Evolutionary conservation across 1,140 invertebrate genomes (phyloP), one percentile per base, ranked within the genome.

Genomic region (Halesus radiatus): DNA sequence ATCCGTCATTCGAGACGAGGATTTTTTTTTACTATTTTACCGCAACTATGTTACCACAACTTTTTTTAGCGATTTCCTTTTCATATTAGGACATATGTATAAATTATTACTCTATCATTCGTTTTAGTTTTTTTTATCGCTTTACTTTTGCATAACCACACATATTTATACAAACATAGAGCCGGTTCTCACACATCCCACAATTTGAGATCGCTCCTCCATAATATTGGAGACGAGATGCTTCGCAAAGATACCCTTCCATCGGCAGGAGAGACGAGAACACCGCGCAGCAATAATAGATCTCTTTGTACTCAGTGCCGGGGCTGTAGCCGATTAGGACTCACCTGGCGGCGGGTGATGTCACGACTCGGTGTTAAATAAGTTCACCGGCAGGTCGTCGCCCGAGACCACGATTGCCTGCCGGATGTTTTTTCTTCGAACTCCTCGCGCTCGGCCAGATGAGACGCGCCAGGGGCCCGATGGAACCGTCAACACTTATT

Each of bases 301-400:
- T 16, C 64, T 68, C 29, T 18, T 68, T 68, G 16, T 68, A 68
- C 64, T 13, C 29, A 15, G 64, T 15, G 64, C 32, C 62, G 29
- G n/a, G 16, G 22, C 53, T 29, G 15, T 13, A 13, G 37, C 8
- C 37, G 37, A 45, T 45, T 45, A 45, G 37, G 8, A 45, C 8
- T 45, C 37, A 45, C 37, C 37, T 45, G 37, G 37, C 37, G 32
- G 7, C 37, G 50, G 68, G 68, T 72, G 68, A 72, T 72, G 68
- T 72, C 68, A 72, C 50, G 68, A 72, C 68, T 64, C 62, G 23
- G 64, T n/a, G 68, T 50, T 72, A 72, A 72, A 72, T 72, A 72
- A 52, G 68, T 72, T 72, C 68, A 72, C 68, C 68, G 50, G 68
- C 45, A 53, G 54, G 60, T 77, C 76, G 76, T 53, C 76, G 54